Evolutionary conservation across 2,888 invertebrate species (phyloP).

Genomic region (Troilus luridus): DNA sequence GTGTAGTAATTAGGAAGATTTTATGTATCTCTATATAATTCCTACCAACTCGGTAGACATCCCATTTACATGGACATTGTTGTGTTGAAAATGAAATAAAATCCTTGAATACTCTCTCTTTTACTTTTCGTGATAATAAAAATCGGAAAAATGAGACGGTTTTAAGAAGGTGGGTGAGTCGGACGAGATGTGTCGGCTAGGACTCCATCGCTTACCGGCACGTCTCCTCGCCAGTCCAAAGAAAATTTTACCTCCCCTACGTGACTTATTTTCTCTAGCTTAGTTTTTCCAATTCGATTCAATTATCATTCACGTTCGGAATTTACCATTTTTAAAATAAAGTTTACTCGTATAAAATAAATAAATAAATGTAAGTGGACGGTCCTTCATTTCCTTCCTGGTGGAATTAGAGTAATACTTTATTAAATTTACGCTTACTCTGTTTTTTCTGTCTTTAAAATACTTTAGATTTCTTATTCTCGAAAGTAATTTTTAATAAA

Average conservation of each 20-base stretch:
- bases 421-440: too few species aligned
- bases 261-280: constrained; percentile 3
- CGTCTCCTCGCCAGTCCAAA: not conserved
- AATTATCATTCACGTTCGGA: not conserved
- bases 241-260: constrained; percentile 8
- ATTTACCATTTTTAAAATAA: not conserved
- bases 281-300: not conserved
- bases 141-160: not conserved
- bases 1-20: too few species aligned
- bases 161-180: not conserved
- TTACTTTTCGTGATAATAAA: not conserved
- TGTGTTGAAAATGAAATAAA: too few species aligned
- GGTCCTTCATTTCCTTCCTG: not conserved
- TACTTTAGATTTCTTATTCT: too few species aligned
- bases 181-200: not conserved
- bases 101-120: not conserved
- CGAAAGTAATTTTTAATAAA: too few species aligned
- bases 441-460: too few species aligned
- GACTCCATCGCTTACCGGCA: not conserved
- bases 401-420: too few species aligned
- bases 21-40: too few species aligned
- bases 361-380: not conserved
- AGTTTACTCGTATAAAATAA: not conserved
- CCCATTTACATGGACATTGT: too few species aligned
- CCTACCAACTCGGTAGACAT: too few species aligned